phyloP scores from a whole-genome alignment of 2,797 vertebrate species.

The Tapirus indicus region DNA sequence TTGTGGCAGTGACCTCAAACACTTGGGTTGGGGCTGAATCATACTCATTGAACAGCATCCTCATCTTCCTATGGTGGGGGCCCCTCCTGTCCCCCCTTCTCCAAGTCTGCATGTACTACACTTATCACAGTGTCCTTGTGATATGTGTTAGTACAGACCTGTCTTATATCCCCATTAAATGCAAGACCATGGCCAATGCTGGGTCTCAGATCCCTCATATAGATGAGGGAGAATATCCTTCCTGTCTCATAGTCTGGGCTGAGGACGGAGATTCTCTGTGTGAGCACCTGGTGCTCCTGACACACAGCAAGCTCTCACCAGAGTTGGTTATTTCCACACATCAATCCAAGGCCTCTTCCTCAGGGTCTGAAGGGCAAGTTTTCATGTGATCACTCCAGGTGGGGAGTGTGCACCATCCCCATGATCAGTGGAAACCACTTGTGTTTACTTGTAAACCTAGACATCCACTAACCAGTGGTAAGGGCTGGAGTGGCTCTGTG shows the following conservation, averaged over 20 bases:
- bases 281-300: not conserved
- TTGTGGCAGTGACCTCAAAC: not conserved
- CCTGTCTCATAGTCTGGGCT: rapidly evolving
- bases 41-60: not conserved
- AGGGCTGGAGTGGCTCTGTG: not conserved
- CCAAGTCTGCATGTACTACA: not conserved
- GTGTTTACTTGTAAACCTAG: not conserved
- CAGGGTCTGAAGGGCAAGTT: too few species aligned
- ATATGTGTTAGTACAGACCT: too few species aligned
- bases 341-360: not conserved
- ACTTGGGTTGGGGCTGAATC: not conserved
- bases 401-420: not conserved
- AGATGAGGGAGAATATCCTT: not conserved
- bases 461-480: not conserved
- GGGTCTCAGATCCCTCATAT: not conserved
- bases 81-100: not conserved
- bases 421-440: not conserved
- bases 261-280: not conserved
- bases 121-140: not conserved
- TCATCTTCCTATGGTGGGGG: not conserved
- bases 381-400: too few species aligned
- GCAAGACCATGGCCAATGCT: not conserved
- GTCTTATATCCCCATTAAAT: not conserved
- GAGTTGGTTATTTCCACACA: not conserved
- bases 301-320: not conserved